Evolutionary conservation across 2,888 invertebrate genomes (phyloP).

Genomic region (Ectemnius lituratus): DNA sequence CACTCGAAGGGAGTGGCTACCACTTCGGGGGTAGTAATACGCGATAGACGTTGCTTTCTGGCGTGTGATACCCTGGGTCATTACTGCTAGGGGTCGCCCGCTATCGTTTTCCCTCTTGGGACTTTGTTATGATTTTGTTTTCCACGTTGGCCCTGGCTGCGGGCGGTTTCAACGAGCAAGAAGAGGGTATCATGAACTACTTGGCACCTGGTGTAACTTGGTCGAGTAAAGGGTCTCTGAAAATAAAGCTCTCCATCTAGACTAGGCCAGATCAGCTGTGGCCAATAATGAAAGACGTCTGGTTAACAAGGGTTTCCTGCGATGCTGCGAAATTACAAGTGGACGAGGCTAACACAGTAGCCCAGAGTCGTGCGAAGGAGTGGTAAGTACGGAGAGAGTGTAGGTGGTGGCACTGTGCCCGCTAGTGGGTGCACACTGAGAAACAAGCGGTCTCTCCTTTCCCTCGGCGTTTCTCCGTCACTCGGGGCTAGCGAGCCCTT

Average conservation of each 20-base stretch:
- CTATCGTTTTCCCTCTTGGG: conserved; percentile 76
- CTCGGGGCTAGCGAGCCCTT: conserved; percentile 41
- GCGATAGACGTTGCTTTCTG: conserved; percentile 67
- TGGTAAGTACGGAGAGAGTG: conserved; percentile 31
- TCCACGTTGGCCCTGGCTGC: conserved; percentile 31
- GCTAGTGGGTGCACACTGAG: neutral
- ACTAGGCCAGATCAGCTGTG: no score
- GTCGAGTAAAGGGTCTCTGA: no score
- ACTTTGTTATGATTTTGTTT: conserved; percentile 75
- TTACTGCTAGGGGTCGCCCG: conserved; percentile 66
- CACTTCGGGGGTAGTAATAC: conserved; percentile 69
- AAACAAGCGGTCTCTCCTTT: conserved; percentile 26
- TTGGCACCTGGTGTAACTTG: no score
- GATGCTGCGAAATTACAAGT: no score
- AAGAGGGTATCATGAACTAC: no score
- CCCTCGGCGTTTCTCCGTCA: conserved; percentile 24
- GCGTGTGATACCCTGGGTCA: conserved; percentile 60
- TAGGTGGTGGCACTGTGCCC: conserved; percentile 30
- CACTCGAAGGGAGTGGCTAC: conserved; percentile 75
- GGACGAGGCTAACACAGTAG: conserved; percentile 57
- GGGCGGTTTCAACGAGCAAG: no score
- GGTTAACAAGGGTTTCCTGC: no score
- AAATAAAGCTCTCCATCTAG: no score
- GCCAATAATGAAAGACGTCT: no score
- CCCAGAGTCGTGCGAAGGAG: conserved; percentile 51